phyloP scores from a whole-genome alignment of 1,140 invertebrate species.

The Temnothorax nylanderi region DNA sequence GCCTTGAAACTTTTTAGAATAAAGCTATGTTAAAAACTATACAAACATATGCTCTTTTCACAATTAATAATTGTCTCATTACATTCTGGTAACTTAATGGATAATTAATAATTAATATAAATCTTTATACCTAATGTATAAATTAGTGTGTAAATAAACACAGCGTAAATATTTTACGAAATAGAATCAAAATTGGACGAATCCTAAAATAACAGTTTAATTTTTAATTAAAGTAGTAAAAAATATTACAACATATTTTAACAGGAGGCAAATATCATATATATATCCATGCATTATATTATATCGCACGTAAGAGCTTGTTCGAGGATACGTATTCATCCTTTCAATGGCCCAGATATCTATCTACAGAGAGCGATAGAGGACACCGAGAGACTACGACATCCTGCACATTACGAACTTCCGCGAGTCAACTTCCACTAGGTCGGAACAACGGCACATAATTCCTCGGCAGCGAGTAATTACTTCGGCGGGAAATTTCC shows the following conservation, averaged over 20 bases:
- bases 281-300: not conserved
- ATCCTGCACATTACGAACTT: conserved; percentile 50
- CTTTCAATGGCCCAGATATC: conserved; percentile 54
- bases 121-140: not conserved
- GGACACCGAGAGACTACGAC: conserved; percentile 53
- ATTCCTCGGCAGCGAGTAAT: conserved; percentile 66
- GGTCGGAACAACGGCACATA: conserved; percentile 67
- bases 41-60: not conserved
- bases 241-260: not conserved
- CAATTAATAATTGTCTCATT: not conserved
- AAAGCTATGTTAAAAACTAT: not conserved
- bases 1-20: not conserved
- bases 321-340: conserved; percentile 43
- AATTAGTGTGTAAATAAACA: not conserved
- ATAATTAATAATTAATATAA: not conserved
- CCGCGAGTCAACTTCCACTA: conserved; percentile 45
- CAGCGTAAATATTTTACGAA: not conserved
- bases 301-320: not conserved
- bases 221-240: not conserved
- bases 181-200: not conserved
- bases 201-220: not conserved
- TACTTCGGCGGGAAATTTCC: conserved; percentile 68
- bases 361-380: conserved; percentile 21
- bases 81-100: not conserved
- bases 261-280: not conserved